Conservation (phyloP, 2,797 vertebrate genomes). For the Garrulus glandarius region DNA sequence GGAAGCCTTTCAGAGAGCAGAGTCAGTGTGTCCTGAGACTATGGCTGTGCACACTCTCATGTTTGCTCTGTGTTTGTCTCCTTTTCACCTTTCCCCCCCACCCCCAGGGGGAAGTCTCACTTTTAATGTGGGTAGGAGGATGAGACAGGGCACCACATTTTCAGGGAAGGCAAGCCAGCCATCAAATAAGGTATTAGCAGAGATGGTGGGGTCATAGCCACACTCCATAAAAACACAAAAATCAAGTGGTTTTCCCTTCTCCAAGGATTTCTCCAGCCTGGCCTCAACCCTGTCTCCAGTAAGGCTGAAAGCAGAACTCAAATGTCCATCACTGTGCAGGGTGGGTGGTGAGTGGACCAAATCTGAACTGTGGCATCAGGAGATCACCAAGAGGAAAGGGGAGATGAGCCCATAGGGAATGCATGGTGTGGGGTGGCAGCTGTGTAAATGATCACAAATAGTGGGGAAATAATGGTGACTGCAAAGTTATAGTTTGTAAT, state of each 20-base stretch:
- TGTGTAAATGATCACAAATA: not conserved
- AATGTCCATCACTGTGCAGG: not conserved
- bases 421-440: fast-evolving
- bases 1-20: not conserved
- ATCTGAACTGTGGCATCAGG: not conserved
- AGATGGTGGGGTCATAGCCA: not conserved
- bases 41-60: not conserved
- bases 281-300: not conserved
- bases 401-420: not conserved
- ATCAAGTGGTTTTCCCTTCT: not conserved
- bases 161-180: fast-evolving
- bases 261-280: not conserved
- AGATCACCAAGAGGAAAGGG: not conserved
- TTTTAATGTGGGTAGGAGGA: too few relatives aligned
- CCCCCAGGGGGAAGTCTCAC: fast-evolving
- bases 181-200: not conserved
- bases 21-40: not conserved
- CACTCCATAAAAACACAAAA: not conserved
- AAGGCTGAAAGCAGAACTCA: not conserved
- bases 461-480: not conserved
- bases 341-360: not conserved
- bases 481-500: not conserved
- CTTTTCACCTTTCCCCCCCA: not conserved
- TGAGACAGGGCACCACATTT: not conserved
- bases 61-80: fast-evolving